Evolutionary conservation across 1,140 invertebrate genomes (phyloP), one percentile per base, ranked within the genome.

Genomic region (Drosophila lacertosa): DNA sequence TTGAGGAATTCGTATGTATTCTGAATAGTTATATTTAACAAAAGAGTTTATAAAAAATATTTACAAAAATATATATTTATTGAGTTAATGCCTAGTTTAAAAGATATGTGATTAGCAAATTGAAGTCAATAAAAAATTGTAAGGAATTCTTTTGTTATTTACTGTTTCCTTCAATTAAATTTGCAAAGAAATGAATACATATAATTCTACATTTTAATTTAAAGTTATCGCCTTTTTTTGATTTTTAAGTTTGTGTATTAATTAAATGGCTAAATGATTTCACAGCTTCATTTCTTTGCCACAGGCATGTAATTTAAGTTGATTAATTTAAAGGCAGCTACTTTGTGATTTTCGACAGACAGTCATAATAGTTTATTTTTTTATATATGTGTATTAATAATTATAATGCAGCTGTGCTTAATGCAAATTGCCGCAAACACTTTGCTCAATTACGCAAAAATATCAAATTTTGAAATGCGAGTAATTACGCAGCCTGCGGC

Each of bases 371-470:
- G 15, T 40, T 51, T 40, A 15, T 10, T 13, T 13, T n/a, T 15
- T 4, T 4, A 47, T 47, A 9, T 29, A 16, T 26, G 11, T 32
- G 15, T 45, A 57, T 45, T 42, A 18, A 42, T 42, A 62, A 62
- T 39, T 33, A 45, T 33, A 24, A 39, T 48, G 18, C 48, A 45
- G 50, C 13, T 35, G 45, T 20, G 48, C 10, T 48, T 40, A 39
- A 53, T 50, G 45, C 55, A 67, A 67, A 60, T 67, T 47, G 63
- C 63, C 53, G 32, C 63, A 66, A 66, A 68, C 26, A 68, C 35
- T 68, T 62, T 68, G 65, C 48, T 53, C 22, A 68, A 68, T 68
- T 62, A 68, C 37, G 57, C 65, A 62, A 42, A 68, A 68, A 68
- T 68, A 62, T 42, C 44, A 59, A 66, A 59, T 59, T 59, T 59